A percentile compares a stretch with the other conserved stretches of the same genome.
Evolutionary conservation across 2,888 invertebrate species (phyloP).

Genomic region (Chloroclysta siterata): DNA sequence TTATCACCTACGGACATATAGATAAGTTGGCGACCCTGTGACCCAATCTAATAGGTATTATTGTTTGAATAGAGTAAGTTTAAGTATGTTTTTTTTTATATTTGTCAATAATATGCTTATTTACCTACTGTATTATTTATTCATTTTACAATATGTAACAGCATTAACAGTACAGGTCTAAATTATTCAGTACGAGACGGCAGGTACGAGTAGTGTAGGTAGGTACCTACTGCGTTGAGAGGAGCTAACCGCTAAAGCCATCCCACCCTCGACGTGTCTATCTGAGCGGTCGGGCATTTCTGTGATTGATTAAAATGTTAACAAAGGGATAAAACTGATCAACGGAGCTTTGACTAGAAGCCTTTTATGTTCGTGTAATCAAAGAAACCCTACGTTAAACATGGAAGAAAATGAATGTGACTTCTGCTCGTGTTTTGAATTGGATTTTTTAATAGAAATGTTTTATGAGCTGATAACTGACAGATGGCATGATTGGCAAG

Average conservation of each 20-base stretch:
- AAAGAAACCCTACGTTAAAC: slow-evolving; percentile 75
- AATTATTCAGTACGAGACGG: no score
- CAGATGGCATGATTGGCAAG: slow-evolving; percentile 5
- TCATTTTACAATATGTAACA: no score
- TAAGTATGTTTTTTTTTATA: no score
- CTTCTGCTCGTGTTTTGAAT: slow-evolving; percentile 28
- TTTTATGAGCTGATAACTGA: slow-evolving; percentile 2
- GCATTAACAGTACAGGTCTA: no score
- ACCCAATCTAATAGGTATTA: no score
- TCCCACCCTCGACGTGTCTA: slow-evolving; percentile 35
- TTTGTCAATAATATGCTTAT: no score
- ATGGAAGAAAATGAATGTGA: slow-evolving; percentile 68
- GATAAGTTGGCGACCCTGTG: no score
- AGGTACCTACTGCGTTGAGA: background rate
- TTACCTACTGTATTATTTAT: no score
- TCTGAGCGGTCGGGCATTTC: slow-evolving; percentile 54
- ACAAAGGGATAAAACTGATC: slow-evolving; percentile 83
- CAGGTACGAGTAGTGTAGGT: background rate
- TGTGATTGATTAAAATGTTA: slow-evolving; percentile 83
- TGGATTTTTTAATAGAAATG: slow-evolving; percentile 19
- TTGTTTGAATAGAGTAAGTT: no score
- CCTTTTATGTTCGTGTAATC: slow-evolving; percentile 80
- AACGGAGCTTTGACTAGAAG: slow-evolving; percentile 75
- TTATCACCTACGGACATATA: no score
- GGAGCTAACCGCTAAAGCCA: slow-evolving; percentile 16